Evolutionary conservation across 2,797 vertebrate species (phyloP), one percentile per base, ranked within the genome.

Genomic region (Staurois parvus): DNA sequence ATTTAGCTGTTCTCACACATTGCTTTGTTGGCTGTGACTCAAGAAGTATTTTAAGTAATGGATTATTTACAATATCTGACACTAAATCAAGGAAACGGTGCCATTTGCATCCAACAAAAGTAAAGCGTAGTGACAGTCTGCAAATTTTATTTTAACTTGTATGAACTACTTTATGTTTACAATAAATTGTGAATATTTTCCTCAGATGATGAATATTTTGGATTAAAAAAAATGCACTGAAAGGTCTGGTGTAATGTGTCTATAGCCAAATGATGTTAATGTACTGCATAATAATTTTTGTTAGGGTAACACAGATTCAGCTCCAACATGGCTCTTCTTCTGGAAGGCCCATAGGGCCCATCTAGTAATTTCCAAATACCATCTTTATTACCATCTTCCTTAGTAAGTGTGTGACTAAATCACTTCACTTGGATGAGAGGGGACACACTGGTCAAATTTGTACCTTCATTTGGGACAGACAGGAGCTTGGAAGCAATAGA

Each of bases 1-100:
- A 56, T 88, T 91, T 84, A 62, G 67, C 67, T 86, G 85, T 79
- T 83, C 7, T 83, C 7, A 32, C 87, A 82, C 62, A 88, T 81
- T 69, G 77, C 79, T 72, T 77, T 70, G 26, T 72, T 83, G 79
- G 79, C 74, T 67, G 79, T 68, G 7, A 59, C n/a, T 79, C 74
- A 78, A 82, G 62, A 66, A 48, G 29, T 42, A 69, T 52, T 79
- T 52, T 32, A 32, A 42, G 34, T 19, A 73, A 73, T 73, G 26
- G 48, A 48, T 73, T 73, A 73, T 73, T 28, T 73, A n/a, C 37
- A 73, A 26, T 45, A 42, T 48, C 24, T 17, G n/a, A 45, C n/a
- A 73, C n/a, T 66, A 59, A 59, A 59, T 59, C 52, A 59, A 24
- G 21, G 21, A n/a, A 59, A 24, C 52, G n/a, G 1, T 59, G 19